Base-by-base conservation (phyloP, 1,140 invertebrate species). In the Coelopa frigida region DNA sequence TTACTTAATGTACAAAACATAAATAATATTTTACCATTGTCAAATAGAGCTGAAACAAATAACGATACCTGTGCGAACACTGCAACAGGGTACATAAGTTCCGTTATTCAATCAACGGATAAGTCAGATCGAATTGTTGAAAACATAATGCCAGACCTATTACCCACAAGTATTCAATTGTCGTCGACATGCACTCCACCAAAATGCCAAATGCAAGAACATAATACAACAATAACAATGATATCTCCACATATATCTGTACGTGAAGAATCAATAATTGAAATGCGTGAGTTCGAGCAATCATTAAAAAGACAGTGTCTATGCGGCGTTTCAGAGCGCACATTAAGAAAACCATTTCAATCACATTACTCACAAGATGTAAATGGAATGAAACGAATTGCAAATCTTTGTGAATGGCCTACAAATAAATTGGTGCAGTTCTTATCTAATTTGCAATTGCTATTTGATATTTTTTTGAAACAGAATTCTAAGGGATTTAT, bases 401-500 rank as follows among this genome's bases (percentile, higher is more conserved):
- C 74, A 10, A 71, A 75, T 10, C 63, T 88, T 35, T 74, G 76
- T 3, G 79, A 85, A 50, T 88, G 84, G 84, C 80, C 82, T 6
- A 64, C 79, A 4, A 80, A 81, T 48, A 79, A 81, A 58, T 78
- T 81, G 6, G 59, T 90, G 5, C 78, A 86, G 53, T 89, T 87
- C 58, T 70, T 91, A 37, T 89, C 86, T 42, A 85, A 84, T 51
- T 74, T 91, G 50, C 86, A 91, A 52, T 70, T 91, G 5, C 71
- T 91, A 35, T 89, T 88, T 61, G 86, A 90, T 60, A 78, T 89
- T 21, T 87, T 88, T 55, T 75, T 89, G 33, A 86, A 87, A 59
- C 88, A 92, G 67, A 87, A 87, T 54, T 78, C 78, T 26, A 81
- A 81, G 53, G 86, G 87, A 2, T 76, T 83, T 18, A 84, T 90